A percentile compares a stretch with the other conserved stretches of the same genome.
Conservation (phyloP, 2,888 invertebrate species). For the Agonum fuliginosum region DNA sequence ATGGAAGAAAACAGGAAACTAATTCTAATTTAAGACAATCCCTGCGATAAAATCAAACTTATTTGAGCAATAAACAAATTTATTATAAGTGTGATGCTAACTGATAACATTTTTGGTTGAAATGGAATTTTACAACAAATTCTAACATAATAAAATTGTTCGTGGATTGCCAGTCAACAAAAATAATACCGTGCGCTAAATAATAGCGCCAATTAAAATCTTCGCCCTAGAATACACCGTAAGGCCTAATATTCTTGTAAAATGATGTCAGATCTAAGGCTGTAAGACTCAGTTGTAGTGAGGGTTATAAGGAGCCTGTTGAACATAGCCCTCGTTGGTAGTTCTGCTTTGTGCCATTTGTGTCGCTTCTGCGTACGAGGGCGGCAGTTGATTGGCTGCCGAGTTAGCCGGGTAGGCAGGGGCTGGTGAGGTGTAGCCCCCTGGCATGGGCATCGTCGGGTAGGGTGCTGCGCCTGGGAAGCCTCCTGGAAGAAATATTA, state of each 20-base stretch:
- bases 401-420: constrained; percentile 60
- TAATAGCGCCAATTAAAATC: background rate
- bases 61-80: too few relatives aligned
- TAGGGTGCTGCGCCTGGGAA: constrained; percentile 29
- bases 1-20: too few relatives aligned
- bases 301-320: constrained; percentile 63
- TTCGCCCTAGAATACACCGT: too few relatives aligned
- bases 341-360: constrained; percentile 23
- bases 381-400: constrained; percentile 59
- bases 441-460: constrained; percentile 43
- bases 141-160: constrained; percentile 10
- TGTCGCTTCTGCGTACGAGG: constrained; percentile 62
- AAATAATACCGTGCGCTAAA: background rate
- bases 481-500: background rate
- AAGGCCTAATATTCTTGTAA: too few relatives aligned
- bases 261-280: too few relatives aligned
- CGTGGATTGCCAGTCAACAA: background rate
- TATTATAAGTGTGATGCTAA: background rate
- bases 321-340: constrained; percentile 61
- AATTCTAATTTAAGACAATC: too few relatives aligned
- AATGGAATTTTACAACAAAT: constrained; percentile 34
- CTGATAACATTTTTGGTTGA: background rate
- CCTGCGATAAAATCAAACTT: too few relatives aligned
- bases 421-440: constrained; percentile 35
- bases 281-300: constrained; percentile 53